phyloP scores from a whole-genome alignment of 2,888 invertebrate genomes.

The Esperia sulphurella region DNA sequence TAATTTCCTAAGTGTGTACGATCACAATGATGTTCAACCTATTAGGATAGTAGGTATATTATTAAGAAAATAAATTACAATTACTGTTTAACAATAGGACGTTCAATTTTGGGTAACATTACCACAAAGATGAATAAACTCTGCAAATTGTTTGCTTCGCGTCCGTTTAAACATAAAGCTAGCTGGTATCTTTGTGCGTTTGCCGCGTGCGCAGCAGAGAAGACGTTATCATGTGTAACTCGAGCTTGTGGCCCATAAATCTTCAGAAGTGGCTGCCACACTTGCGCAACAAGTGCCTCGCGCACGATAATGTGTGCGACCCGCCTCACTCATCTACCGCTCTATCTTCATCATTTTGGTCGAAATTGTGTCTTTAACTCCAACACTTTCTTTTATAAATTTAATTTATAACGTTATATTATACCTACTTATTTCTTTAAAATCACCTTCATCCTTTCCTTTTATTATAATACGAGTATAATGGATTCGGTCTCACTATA shows the following conservation, averaged over 20 bases:
- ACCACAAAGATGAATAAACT: constrained; percentile 17
- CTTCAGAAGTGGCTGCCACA: constrained; percentile 53
- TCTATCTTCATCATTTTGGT: constrained; percentile 34
- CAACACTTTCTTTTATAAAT: not conserved
- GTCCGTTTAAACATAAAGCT: constrained; percentile 38
- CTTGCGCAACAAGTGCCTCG: constrained; percentile 67
- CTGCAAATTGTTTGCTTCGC: constrained; percentile 43
- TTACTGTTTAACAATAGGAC: too few relatives aligned
- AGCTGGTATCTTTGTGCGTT: constrained; percentile 33
- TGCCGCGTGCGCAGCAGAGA: constrained; percentile 37
- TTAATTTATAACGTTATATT: not conserved
- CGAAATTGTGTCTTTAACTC: not conserved
- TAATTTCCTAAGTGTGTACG: too few relatives aligned
- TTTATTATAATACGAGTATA: too few relatives aligned
- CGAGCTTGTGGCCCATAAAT: constrained; percentile 64
- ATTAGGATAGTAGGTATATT: too few relatives aligned
- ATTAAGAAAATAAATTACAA: too few relatives aligned
- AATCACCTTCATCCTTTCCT: not conserved
- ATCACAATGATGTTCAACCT: too few relatives aligned
- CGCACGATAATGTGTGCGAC: constrained; percentile 41
- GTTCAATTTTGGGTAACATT: not conserved
- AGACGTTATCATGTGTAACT: constrained; percentile 70
- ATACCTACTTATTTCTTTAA: not conserved
- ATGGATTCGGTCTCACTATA: too few relatives aligned
- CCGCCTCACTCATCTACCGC: constrained; percentile 29